Conservation (phyloP, 1,140 invertebrate species). For the Conus betulinus region DNA sequence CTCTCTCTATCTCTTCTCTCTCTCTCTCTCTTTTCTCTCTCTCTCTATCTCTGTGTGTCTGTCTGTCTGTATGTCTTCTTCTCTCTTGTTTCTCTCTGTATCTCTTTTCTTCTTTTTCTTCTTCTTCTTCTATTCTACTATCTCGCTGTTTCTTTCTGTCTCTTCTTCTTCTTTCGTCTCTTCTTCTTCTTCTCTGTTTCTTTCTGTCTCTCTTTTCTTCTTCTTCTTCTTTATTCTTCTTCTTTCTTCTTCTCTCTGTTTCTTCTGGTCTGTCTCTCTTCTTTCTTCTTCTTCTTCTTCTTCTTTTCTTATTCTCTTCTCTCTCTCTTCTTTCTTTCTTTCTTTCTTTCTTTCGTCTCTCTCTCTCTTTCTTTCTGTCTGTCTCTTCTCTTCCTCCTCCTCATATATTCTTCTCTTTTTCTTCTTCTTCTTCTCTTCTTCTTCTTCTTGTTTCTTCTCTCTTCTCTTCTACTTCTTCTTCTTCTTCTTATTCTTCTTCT, state of each 20-base stretch:
- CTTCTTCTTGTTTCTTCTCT: neutral
- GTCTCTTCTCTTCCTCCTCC: neutral
- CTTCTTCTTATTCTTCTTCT: neutral
- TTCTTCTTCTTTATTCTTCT: slow-evolving; percentile 4
- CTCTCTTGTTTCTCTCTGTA: neutral
- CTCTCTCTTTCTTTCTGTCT: neutral
- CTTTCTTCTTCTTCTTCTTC: neutral
- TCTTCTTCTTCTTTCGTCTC: neutral
- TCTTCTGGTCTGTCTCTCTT: neutral
- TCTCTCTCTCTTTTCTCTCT: neutral
- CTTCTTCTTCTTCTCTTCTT: neutral
- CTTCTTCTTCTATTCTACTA: neutral
- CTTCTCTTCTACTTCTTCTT: neutral
- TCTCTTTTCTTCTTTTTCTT: neutral
- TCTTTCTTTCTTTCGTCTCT: neutral
- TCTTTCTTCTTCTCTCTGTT: neutral
- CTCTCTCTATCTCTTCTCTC: neutral
- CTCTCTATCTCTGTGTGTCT: neutral
- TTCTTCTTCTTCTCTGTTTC: neutral
- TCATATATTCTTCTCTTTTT: neutral
- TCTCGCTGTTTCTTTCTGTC: neutral
- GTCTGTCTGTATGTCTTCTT: neutral
- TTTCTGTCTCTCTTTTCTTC: slow-evolving; percentile 8
- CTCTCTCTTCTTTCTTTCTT: neutral
- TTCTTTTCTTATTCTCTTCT: neutral